Base-by-base conservation (phyloP, 1,140 invertebrate genomes). In the Drosophila dunni region DNA sequence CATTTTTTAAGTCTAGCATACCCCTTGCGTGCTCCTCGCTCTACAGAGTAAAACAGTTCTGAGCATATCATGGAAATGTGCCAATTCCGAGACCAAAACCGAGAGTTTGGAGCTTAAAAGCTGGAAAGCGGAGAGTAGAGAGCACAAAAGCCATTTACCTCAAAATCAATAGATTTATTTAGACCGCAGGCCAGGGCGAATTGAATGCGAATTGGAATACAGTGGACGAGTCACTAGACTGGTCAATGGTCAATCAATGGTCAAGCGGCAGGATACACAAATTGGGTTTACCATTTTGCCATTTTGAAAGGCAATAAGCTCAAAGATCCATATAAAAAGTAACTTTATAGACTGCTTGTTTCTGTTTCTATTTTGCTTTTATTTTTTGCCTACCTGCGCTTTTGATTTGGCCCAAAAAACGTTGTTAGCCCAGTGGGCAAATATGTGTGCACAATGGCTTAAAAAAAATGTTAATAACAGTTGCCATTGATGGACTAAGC, bases 141-240 rank as follows among this genome's bases (percentile, higher is more conserved):
- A 48, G 34, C 61, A 81, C 62, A 88, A 83, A 86, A 88, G 80
- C 84, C 80, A 88, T 89, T 88, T 88, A 71, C 8, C 45, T 69
- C 72, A 88, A 88, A 86, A 89, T 88, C 83, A 88, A 88, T 88
- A 88, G 79, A 88, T 88, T 88, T 86, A 79, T 83, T 86, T 79
- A 64, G 83, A 88, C 83, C 83, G 71, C 79, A 79, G 83, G 76
- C 57, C 46, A 60, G 45, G 40, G 40, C 17, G 61, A 13, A 50
- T 48, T 53, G 54, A 58, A 67, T 54, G 57, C 15, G 44, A 44
- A 61, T 61, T 51, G 1, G 33, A 33, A 45, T 45, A 6, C 60
- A 34, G 40, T 42, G 53, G 13, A 42, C 29, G 33, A 53, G 50
- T 17, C 34, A 17, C 8, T 17, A 15, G 46, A 62, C 48, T 62